These are phyloP conservation scores for Drosophila elegans DNA, from an alignment of 1,140 invertebrate genomes.

Conservation along the genomic window DNA sequence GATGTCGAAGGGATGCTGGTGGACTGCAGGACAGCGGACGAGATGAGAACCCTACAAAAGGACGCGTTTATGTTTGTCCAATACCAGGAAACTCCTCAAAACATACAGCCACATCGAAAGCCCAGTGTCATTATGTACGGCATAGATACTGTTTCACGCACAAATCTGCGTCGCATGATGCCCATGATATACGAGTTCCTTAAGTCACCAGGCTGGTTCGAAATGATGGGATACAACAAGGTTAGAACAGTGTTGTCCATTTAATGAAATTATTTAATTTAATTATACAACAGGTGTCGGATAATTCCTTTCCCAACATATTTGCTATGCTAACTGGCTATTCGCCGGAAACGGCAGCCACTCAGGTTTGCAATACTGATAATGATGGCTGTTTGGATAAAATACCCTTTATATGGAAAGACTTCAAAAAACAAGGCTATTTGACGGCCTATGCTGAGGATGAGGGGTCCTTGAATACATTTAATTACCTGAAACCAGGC, in stretches of 20 bases:
- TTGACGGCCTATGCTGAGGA: conserved; percentile 93
- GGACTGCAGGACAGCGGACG: conserved; percentile 23
- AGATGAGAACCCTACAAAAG: conserved; percentile 24
- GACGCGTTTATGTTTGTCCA: conserved; percentile 55
- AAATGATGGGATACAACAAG: conserved; percentile 72
- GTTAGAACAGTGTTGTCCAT: conserved; percentile 8
- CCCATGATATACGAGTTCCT: conserved; percentile 54
- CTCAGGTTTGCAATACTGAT: conserved; percentile 86
- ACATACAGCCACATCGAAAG: conserved; percentile 11
- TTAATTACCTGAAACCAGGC: conserved; percentile 92
- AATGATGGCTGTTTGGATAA: conserved; percentile 85
- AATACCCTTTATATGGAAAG: conserved; percentile 93
- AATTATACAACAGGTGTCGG: conserved; percentile 85
- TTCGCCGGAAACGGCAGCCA: conserved; percentile 85
- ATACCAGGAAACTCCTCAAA: background rate
- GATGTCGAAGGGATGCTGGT: conserved; percentile 53
- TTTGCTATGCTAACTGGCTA: conserved; percentile 91
- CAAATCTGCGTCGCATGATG: conserved; percentile 83
- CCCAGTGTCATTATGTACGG: conserved; percentile 67
- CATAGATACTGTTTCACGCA: conserved; percentile 60
- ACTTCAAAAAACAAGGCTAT: conserved; percentile 89
- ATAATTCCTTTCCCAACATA: conserved; percentile 93
- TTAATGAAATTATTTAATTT: background rate
- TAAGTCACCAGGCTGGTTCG: conserved; percentile 50
- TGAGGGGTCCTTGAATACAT: conserved; percentile 89